Conservation (phyloP, 2,888 invertebrate species). For the Megalurothrips usitatus region DNA sequence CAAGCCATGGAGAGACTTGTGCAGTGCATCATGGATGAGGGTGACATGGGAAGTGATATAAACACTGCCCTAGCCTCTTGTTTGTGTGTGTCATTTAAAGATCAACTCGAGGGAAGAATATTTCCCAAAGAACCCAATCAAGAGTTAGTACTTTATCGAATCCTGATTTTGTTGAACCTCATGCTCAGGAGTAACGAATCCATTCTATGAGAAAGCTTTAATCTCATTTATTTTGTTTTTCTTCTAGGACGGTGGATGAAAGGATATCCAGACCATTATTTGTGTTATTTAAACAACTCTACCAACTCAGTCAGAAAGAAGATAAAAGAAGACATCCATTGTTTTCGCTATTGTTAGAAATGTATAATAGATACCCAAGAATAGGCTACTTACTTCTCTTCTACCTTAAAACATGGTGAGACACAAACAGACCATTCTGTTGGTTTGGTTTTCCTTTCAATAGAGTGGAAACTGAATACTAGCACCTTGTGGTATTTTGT, state of each 20-base stretch:
- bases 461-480: background rate
- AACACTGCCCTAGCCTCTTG: slow-evolving; percentile 55
- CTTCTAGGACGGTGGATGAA: slow-evolving; percentile 57
- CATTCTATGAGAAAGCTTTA: slow-evolving; percentile 38
- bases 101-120: slow-evolving; percentile 49
- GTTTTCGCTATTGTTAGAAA: slow-evolving; percentile 73
- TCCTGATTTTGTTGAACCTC: background rate
- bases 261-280: slow-evolving; percentile 80
- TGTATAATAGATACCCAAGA: slow-evolving; percentile 64
- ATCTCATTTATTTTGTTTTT: slow-evolving; percentile 42
- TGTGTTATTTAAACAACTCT: slow-evolving; percentile 79
- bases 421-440: background rate
- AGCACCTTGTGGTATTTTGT: background rate
- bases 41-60: slow-evolving; percentile 57
- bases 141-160: slow-evolving; percentile 45
- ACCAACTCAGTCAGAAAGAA: slow-evolving; percentile 62
- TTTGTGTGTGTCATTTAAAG: slow-evolving; percentile 54
- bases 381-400: slow-evolving; percentile 84
- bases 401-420: slow-evolving; percentile 50
- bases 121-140: slow-evolving; percentile 50
- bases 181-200: slow-evolving; percentile 10
- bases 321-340: slow-evolving; percentile 73
- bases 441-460: background rate
- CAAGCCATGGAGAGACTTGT: slow-evolving; percentile 61
- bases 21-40: slow-evolving; percentile 57